These are phyloP conservation scores for Aurelia coerulea DNA, from an alignment of 30 jellyfish, hydroid and myxozoan genomes.

Conservation along the genomic window DNA sequence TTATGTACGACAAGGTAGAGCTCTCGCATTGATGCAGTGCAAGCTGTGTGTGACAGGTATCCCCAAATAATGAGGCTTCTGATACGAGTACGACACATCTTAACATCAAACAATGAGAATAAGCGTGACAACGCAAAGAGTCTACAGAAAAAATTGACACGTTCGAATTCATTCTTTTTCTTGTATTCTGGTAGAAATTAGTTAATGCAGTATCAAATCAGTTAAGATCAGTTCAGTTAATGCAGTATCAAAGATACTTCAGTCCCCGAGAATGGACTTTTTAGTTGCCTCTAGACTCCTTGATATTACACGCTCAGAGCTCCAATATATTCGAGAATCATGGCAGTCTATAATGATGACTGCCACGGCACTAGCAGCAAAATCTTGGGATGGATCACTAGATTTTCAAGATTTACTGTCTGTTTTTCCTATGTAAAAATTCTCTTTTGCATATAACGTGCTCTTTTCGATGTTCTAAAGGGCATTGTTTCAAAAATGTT, in stretches of 20 bases:
- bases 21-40: conserved; percentile 49
- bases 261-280: background rate
- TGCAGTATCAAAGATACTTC: background rate
- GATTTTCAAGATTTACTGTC: too few relatives aligned
- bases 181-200: background rate
- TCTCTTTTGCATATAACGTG: too few relatives aligned
- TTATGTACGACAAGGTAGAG: conserved; percentile 14
- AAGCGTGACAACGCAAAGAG: conserved; percentile 38
- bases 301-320: background rate
- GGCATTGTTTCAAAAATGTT: too few relatives aligned
- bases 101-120: background rate
- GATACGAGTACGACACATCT: conserved; percentile 10
- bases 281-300: background rate
- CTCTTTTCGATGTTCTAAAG: too few relatives aligned
- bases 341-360: background rate
- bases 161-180: conserved; percentile 37
- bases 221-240: background rate
- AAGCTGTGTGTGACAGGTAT: conserved; percentile 67
- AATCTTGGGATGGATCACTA: too few relatives aligned
- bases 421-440: too few relatives aligned
- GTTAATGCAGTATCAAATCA: background rate
- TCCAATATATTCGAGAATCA: conserved; percentile 11
- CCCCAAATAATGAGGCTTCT: conserved; percentile 44
- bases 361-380: too few relatives aligned
- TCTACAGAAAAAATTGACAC: conserved; percentile 10